These are phyloP conservation scores for Clarias magur DNA, from an alignment of 2,113 vertebrate species.

Conservation along the genomic window DNA sequence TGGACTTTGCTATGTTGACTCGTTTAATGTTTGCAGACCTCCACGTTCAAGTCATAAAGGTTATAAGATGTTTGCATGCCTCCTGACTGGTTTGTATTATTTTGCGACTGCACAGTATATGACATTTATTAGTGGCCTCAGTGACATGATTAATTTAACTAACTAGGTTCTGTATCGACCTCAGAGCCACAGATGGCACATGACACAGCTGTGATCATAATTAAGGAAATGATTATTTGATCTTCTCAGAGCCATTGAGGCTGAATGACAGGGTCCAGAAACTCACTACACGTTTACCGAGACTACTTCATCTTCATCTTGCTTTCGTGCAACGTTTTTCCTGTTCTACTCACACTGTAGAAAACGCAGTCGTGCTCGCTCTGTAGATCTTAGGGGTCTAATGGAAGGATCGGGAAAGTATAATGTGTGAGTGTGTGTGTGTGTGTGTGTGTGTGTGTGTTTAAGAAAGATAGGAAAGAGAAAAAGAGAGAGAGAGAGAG, in stretches of 20 bases:
- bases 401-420: not conserved
- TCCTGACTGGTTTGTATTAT: not conserved
- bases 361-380: not conserved
- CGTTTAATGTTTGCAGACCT: not conserved
- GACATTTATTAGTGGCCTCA: slow-evolving; percentile 5
- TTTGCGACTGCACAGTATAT: not conserved
- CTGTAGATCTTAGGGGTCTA: not conserved
- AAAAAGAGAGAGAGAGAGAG: not conserved
- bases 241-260: slow-evolving; percentile 11
- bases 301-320: not conserved
- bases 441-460: not conserved
- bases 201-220: slow-evolving; percentile 3
- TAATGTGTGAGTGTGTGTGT: not conserved
- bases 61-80: not conserved
- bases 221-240: slow-evolving; percentile 28
- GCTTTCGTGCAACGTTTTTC: slow-evolving; percentile 3
- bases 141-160: slow-evolving; percentile 21
- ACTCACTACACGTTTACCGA: not conserved
- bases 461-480: not conserved
- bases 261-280: slow-evolving; percentile 9
- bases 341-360: not conserved
- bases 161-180: not conserved
- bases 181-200: slow-evolving; percentile 13
- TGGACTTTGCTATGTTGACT: not conserved
- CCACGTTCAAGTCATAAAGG: not conserved